These are phyloP conservation scores for Chondrilla cf. caribensis DNA, from an alignment of 37 sponge, comb jelly and placozoan genomes.

Conservation along the genomic window DNA sequence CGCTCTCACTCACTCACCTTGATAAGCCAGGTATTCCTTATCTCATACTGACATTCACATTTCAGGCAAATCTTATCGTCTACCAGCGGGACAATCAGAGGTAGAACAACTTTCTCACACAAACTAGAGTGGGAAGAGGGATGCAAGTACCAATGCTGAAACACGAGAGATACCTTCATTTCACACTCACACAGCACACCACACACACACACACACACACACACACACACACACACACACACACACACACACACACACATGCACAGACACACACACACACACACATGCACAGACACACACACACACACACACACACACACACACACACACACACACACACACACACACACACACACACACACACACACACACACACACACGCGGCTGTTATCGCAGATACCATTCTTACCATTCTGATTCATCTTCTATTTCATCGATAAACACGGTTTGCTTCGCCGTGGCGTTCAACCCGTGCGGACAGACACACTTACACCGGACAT, in stretches of 20 bases:
- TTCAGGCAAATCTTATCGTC: background rate
- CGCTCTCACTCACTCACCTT: background rate
- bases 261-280: too few relatives aligned
- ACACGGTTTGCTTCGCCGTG: conserved; percentile 55
- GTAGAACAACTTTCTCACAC: background rate
- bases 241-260: too few relatives aligned
- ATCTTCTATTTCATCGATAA: conserved; percentile 31
- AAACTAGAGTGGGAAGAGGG: background rate
- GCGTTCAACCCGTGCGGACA: conserved; percentile 62
- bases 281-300: too few relatives aligned
- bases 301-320: too few relatives aligned
- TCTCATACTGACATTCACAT: background rate
- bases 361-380: background rate
- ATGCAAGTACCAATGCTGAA: background rate
- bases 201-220: too few relatives aligned
- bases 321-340: too few relatives aligned
- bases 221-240: too few relatives aligned
- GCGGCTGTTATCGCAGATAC: too few relatives aligned
- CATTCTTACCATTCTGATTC: conserved; percentile 46
- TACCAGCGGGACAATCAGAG: background rate
- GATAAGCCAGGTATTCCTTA: conserved; percentile 17
- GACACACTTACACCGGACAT: conserved; percentile 60
- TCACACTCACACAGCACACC: too few relatives aligned
- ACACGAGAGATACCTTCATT: too few relatives aligned
- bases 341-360: too few relatives aligned